Evolutionary conservation across 2,113 vertebrate genomes (phyloP).

Genomic region (Patagioenas fasciata): DNA sequence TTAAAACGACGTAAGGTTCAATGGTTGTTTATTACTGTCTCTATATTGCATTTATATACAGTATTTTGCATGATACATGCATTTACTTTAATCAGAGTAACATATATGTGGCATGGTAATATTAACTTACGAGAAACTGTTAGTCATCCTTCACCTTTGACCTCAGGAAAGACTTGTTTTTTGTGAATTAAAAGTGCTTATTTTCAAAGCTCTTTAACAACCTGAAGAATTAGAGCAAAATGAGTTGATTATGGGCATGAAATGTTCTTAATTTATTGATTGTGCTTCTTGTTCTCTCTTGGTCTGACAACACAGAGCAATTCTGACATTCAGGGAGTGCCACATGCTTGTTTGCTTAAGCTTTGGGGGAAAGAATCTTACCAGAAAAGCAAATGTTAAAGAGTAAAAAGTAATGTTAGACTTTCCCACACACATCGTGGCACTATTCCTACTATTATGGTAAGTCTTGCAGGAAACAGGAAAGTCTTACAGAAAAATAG

Average conservation of each 20-base stretch:
- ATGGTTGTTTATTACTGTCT: not conserved
- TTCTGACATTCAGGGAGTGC: constrained; percentile 1
- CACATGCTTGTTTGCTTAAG: constrained; percentile 22
- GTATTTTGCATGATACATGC: fast-evolving
- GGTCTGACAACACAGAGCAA: not conserved
- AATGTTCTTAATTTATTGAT: not conserved
- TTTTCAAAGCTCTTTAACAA: not conserved
- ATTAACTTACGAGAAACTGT: not conserved
- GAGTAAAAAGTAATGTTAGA: constrained; percentile 9
- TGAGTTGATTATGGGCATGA: not conserved
- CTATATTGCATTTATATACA: not conserved
- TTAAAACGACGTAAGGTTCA: not conserved
- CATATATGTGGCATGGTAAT: not conserved
- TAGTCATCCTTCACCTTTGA: not conserved
- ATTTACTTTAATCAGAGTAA: not conserved
- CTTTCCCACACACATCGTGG: not conserved
- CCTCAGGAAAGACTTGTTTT: not conserved
- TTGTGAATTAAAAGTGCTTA: not conserved
- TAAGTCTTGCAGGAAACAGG: constrained; percentile 30
- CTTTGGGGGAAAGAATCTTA: not conserved
- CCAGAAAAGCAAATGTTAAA: constrained; percentile 35
- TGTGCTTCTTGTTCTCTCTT: not conserved
- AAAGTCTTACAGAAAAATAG: constrained; percentile 2
- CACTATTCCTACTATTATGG: not conserved
- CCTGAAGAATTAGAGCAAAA: not conserved